Evolutionary conservation across 2,888 invertebrate genomes (phyloP), one percentile per base, ranked within the genome.

Genomic region (Eristalis tenax): DNA sequence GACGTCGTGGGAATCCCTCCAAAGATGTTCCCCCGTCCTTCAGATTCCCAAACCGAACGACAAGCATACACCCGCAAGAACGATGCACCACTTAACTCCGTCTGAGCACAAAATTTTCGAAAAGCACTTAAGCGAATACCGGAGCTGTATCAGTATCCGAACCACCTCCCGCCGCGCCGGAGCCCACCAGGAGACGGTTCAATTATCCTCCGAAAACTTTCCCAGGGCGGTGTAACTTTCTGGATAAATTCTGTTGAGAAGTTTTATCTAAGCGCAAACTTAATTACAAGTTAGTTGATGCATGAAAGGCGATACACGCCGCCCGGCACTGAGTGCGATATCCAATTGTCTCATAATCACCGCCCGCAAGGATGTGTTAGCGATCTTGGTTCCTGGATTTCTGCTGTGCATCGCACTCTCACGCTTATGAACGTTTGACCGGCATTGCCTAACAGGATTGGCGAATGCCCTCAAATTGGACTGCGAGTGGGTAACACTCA

Each of bases 241-340:
- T 43, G 66, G 80, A 80, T 64, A 78, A 78, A 70, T 78, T 78
- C 35, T 70, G 71, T 23, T 61, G 70, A 76, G 76, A 84, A 84
- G 75, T 84, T 80, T 84, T 76, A 84, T 84, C 84, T 76, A 66
- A 63, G 66, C 56, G 32, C 65, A 84, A 84, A 84, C 84, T 84
- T 76, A 84, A 80, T 84, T 80, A 80, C 75, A 66, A 80, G 80
- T 80, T 75, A 80, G 56, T 61, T 76, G 84, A 70, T 75, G 80
- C 84, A 76, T 84, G 75, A 50, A 75, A 71, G 65, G 59, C 65
- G 84, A 84, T 76, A 84, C 80, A 76, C 40, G 61, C 65, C 68
- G 80, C 80, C 71, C 40, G 61, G 69, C 68, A 2, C 40, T 40
- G 61, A 26, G 22, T 50, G 18, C 18, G 28, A 63, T 69, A 73